Evolutionary conservation across 2,113 vertebrate genomes (phyloP), one percentile per base, ranked within the genome.

Genomic region (Pomatorhinus ruficollis): DNA sequence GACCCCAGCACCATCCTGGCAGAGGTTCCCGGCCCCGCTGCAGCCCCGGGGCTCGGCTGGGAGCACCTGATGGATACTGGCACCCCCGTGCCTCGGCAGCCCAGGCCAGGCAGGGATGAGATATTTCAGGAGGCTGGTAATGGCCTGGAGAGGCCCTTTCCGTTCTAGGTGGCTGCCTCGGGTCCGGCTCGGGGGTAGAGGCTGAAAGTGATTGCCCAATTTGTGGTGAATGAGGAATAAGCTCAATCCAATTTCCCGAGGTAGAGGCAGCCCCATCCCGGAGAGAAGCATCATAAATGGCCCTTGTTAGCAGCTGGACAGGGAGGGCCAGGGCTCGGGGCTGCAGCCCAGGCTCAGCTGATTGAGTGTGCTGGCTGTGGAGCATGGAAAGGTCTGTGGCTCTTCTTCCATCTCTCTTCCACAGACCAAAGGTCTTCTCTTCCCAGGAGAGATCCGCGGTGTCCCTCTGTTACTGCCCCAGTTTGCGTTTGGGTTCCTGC

Each of bases 1-100:
- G 2, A 1, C 4, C 1, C 0, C 72, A 59, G 61, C 71, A 1
- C 13, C 23, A 3, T 1, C 22, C 19, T 17, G 19, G 18, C 19
- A 12, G 16, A 11, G 52, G 52, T 4, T 53, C 28, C 52, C 11
- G 17, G 24, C 49, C 13, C 24, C 25, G 49, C 49, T 50, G 49
- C 24, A 14, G 24, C 24, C 23, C 49, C 13, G 7, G 24, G 49
- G 49, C 24, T 25, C 47, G 3, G 28, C 52, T 12, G 30, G 52
- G 10, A 19, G 52, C 30, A 31, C 30, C 53, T 52, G 2, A 10
- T 6, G 22, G 37, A 2, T 4, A 1, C 5, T 15, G 53, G 49
- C 59, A 12, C 18, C 27, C 3, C 75, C 3, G 39, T 20, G 49
- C 24, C 86, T 20, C 18, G 0, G 3, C 11, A 52, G 71, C 54